Base-by-base conservation (phyloP, 2,113 vertebrate species). In the Oxygymnocypris stewartii region DNA sequence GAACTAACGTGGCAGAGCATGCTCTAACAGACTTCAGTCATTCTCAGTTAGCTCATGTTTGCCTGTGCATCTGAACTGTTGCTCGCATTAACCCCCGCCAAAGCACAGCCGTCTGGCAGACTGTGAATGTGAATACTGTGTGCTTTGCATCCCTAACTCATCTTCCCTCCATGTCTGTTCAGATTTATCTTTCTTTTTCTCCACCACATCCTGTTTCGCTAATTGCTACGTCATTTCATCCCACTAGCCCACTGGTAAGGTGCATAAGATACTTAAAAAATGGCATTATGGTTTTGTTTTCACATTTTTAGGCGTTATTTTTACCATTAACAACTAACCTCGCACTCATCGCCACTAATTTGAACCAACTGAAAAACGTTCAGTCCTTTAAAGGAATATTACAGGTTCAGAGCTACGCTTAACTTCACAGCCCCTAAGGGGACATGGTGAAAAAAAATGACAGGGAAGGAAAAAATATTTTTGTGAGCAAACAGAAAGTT, bases 31-130 rank as follows among this genome's bases (percentile, higher is more conserved):
- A 82, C 25, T 82, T 51, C 63, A 82, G 81, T 82, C 81, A 82
- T 82, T 82, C 81, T 82, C 47, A 65, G 79, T 67, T 95, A 95
- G 94, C 93, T 90, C 89, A 89, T 93, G 93, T 82, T 91, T 91
- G 90, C 89, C 91, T 93, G 92, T 94, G 93, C 93, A 91, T 95
- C 93, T 92, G 89, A 92, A 91, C 93, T 92, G 92, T 91, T 92
- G 87, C 92, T 91, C 90, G 65, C 86, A 89, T 89, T 91, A 90
- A 93, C 90, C 92, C 90, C 88, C 91, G 91, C 90, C 87, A 59
- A 59, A 77, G 59, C 57, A 44, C 12, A 10, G 91, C 76, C n/a
- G 86, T 91, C 91, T 90, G 91, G 88, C 92, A 92, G 90, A 91
- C 91, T 90, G 89, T 92, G 91, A 93, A 91, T 95, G 91, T 84